phyloP scores from a whole-genome alignment of 2,113 vertebrate species.

The Gobio gobio region DNA sequence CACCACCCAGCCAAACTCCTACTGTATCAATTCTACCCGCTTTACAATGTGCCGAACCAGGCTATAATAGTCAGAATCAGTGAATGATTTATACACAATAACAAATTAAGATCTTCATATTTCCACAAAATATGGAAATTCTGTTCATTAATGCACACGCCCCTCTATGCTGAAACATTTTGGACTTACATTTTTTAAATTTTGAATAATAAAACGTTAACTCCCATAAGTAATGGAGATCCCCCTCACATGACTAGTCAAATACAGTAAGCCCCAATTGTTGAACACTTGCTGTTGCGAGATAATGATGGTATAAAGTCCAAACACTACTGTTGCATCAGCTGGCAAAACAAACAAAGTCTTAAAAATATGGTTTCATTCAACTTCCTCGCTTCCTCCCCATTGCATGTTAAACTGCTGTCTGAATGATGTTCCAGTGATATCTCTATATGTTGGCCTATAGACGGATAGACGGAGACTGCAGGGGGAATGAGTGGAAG shows the following conservation, averaged over 20 bases:
- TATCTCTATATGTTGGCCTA: conserved; percentile 5
- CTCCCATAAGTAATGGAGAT: too few species aligned
- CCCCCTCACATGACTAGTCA: neutral
- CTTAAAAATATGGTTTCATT: neutral
- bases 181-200: neutral
- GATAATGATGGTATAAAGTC: neutral
- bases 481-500: conserved; percentile 29
- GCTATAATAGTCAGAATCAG: neutral
- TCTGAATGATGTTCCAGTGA: neutral
- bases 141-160: neutral
- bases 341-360: neutral
- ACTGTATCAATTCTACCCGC: neutral
- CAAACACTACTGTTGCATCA: neutral
- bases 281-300: neutral
- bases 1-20: conserved; percentile 45
- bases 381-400: neutral
- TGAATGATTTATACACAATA: conserved; percentile 2
- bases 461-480: neutral
- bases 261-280: neutral
- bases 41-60: neutral
- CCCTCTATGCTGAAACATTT: neutral
- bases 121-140: neutral
- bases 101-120: neutral
- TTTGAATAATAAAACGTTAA: too few species aligned
- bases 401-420: neutral